Base-by-base conservation (phyloP, 2,888 invertebrate species). In the Agrotis ipsilon region DNA sequence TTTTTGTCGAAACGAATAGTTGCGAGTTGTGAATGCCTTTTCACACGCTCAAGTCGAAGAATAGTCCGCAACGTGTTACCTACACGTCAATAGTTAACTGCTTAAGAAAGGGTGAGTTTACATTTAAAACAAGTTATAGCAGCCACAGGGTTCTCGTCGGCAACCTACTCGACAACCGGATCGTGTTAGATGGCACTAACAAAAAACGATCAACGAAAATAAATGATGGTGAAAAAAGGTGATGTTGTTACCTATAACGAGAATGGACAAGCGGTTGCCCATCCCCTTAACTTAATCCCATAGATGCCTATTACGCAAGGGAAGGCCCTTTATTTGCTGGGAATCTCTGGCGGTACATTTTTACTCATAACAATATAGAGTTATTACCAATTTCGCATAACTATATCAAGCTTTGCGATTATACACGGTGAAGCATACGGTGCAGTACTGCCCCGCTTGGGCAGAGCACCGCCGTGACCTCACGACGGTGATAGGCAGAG, bases 211-310 rank as follows among this genome's bases (percentile, higher is more conserved):
- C 51, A 27, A 27, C 13, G 49, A 67, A 67, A 67, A 43, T 67
- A 67, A 43, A 67, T 43, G 62, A n/a, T n/a, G n/a, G n/a, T n/a
- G n/a, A n/a, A 43, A 51, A 45, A 51, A 21, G 32, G 45, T 65
- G 39, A 39, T 51, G 51, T 63, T 59, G 49, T 69, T 69, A 52
- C 58, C 54, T 49, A 49, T 55, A 55, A 66, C 55, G 68, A 75
- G 59, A 73, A 67, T 55, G 75, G 45, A 60, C 73, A 59, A 67
- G 59, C 24, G 68, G 54, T 55, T 60, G 59, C 49, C 58, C 67
- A 74, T 75, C 43, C 48, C 51, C n/a, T 65, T 54, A 59, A 66
- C 48, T 49, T 72, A 72, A 73, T 55, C 74, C 55, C 71, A 55
- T 72, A 64, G 49, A 74, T 57, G 65, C 49, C 54, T 68, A 75